These are phyloP conservation scores for Procavia capensis DNA, from an alignment of 2,113 vertebrate genomes.

Conservation along the genomic window DNA sequence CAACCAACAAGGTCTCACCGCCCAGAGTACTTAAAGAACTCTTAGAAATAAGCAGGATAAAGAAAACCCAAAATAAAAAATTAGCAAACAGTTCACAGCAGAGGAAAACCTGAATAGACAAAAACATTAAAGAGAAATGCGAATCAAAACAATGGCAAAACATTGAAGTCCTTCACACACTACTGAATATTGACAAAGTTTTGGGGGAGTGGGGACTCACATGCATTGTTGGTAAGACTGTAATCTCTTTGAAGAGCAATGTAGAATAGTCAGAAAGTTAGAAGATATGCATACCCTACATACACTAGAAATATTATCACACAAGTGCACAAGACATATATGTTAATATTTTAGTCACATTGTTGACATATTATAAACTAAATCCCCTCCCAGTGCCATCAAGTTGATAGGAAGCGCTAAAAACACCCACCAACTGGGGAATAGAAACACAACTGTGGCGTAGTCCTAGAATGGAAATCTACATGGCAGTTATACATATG, in stretches of 20 bases:
- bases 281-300: not conserved
- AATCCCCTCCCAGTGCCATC: too few relatives aligned
- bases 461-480: constrained; percentile 2
- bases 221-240: too few relatives aligned
- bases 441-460: constrained; percentile 2
- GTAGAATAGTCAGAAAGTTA: not conserved
- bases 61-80: not conserved
- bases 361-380: constrained; percentile 43
- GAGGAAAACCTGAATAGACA: not conserved
- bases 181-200: not conserved
- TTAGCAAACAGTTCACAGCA: not conserved
- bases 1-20: not conserved
- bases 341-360: not conserved
- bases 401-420: not conserved
- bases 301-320: not conserved
- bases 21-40: not conserved
- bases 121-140: not conserved
- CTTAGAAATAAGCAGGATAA: constrained; percentile 17
- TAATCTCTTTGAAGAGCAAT: not conserved
- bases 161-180: not conserved
- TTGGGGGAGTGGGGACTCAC: not conserved
- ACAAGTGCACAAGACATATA: not conserved
- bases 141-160: constrained; percentile 1
- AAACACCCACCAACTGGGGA: not conserved
- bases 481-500: not conserved